Percentiles rank a stretch among this genome's conserved stretches.
Evolutionary conservation across 2,113 vertebrate species (phyloP).

Genomic region (Rhea pennata): DNA sequence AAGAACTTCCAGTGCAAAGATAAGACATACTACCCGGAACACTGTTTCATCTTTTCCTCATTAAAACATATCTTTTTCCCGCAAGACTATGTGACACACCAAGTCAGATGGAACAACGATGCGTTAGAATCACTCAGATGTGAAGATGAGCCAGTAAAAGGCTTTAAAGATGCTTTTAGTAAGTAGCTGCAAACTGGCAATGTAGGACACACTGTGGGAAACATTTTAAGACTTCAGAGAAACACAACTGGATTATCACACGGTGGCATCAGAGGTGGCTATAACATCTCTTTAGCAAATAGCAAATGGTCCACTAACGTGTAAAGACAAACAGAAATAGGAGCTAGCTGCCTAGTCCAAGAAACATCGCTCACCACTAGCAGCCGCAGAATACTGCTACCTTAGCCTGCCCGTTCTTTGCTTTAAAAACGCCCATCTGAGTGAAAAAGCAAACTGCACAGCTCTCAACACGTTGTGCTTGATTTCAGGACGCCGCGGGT

Average conservation of each 20-base stretch:
- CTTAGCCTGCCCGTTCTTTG: not conserved
- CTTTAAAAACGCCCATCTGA: not conserved
- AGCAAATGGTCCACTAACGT: accelerated
- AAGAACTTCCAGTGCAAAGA: not conserved
- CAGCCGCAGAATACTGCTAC: not conserved
- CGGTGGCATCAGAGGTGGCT: accelerated
- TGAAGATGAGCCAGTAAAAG: not conserved
- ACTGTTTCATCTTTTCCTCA: not conserved
- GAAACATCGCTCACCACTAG: accelerated
- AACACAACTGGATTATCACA: not conserved
- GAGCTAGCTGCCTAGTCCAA: no score
- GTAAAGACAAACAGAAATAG: accelerated
- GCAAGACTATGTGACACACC: accelerated
- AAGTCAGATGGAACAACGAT: not conserved
- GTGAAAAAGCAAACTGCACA: not conserved
- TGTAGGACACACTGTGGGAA: accelerated
- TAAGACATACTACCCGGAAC: not conserved
- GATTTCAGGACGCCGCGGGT: not conserved
- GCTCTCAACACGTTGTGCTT: accelerated
- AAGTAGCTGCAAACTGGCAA: not conserved
- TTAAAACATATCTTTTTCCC: not conserved
- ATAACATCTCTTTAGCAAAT: accelerated
- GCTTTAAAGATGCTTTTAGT: not conserved
- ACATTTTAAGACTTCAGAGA: not conserved
- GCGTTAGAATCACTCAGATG: not conserved